These are phyloP conservation scores for Lophotriccus pileatus DNA, from an alignment of 2,797 vertebrate species.

Conservation along the genomic window DNA sequence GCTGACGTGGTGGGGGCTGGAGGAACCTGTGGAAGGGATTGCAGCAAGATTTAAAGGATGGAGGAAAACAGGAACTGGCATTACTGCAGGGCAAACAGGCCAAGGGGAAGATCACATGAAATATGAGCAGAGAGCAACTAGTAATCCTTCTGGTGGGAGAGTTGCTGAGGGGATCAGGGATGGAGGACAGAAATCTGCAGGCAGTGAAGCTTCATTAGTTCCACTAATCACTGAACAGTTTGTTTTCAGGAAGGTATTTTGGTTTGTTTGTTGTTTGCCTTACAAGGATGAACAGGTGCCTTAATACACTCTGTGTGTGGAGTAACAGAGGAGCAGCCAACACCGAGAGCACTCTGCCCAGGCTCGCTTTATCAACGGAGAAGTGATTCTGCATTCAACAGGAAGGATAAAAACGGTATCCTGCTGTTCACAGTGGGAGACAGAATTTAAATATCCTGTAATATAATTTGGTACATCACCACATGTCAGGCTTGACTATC, in stretches of 20 bases:
- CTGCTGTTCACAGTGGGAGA: conserved; percentile 69
- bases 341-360: background rate
- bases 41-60: background rate
- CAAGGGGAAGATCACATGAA: background rate
- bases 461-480: conserved; percentile 67
- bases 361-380: conserved; percentile 55
- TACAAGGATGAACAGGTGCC: conserved; percentile 44
- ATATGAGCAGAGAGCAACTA: background rate
- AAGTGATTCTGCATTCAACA: conserved; percentile 64
- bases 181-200: background rate
- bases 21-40: background rate
- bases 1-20: background rate
- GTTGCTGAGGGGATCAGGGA: background rate
- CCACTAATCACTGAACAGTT: conserved; percentile 27
- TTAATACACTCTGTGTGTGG: background rate
- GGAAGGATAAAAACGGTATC: conserved; percentile 65
- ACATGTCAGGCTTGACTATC: conserved; percentile 55
- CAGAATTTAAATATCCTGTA: conserved; percentile 70
- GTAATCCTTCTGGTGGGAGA: background rate
- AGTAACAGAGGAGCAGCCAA: conserved; percentile 20
- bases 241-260: conserved; percentile 15
- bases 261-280: conserved; percentile 19
- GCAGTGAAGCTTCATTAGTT: conserved; percentile 14
- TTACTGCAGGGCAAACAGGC: background rate
- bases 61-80: background rate